Base-by-base conservation (phyloP, 2,888 invertebrate genomes). In the Xestia sexstrigata region DNA sequence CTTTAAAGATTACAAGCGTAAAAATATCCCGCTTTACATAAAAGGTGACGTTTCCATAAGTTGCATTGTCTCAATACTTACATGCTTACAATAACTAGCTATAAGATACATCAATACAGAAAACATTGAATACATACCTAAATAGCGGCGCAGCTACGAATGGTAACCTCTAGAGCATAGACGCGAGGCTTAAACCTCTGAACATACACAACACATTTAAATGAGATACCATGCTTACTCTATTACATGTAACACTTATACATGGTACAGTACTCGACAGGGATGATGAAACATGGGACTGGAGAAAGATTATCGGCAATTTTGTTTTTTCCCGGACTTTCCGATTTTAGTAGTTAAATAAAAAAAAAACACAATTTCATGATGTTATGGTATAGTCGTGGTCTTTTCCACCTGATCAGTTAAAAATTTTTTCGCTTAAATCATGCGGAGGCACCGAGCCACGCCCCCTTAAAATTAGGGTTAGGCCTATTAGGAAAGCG, bases 61-160 rank as follows among this genome's bases (percentile, higher is more conserved):
- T 96, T 96, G 95, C 95, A 95, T 95, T 95, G 95, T 94, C 96
- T 95, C 95, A 93, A 82, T 90, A 90, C 47, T 23, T 81, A 78
- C 94, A 94, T 94, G 94, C 94, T 91, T 87, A 92, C 90, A 89
- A 88, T 83, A 86, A 90, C 90, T 89, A 91, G 78, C 90, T 86
- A 90, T 88, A 63, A 42, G 15, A 65, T 26, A 65, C 65, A 65
- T 42, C 65, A 26, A 79, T 78, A 89, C 87, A 89, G 15, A 85
- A 83, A 84, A 90, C 90, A 91, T 85, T 84, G 78, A 90, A 89
- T 91, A 91, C 91, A 85, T 90, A 92, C 91, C 87, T 82, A 86
- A 68, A 65, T 82, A 78, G 75, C 83, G 73, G 78, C 83, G 78
- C 72, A 83, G 86, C 86, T 81, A 85, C 87, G 65, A 73, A 68